Evolutionary conservation across 1,140 invertebrate genomes (phyloP).

Genomic region (Stegodyphus mimosarum): DNA sequence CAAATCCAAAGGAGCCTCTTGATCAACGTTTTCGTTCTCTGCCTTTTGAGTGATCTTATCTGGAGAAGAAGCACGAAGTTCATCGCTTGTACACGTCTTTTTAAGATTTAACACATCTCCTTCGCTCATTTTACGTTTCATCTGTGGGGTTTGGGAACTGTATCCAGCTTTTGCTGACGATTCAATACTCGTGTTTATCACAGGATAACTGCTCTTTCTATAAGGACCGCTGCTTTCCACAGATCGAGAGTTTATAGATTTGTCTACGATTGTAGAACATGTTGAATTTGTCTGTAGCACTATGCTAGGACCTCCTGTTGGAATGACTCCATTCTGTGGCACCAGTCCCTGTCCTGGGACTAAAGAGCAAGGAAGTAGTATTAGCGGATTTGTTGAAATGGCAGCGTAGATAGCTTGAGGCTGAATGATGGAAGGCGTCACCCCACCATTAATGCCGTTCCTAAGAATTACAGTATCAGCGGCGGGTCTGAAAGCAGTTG

Average conservation of each 20-base stretch:
- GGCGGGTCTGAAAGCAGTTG: constrained; percentile 68
- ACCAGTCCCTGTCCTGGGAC: constrained; percentile 73
- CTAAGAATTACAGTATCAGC: constrained; percentile 24
- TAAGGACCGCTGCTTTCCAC: constrained; percentile 15
- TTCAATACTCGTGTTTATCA: constrained; percentile 8
- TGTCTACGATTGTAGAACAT: constrained; percentile 41
- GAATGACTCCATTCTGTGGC: constrained; percentile 74
- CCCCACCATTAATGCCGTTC: neutral
- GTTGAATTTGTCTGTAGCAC: constrained; percentile 50
- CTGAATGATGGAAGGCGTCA: constrained; percentile 25
- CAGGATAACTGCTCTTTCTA: constrained; percentile 42
- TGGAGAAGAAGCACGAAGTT: neutral
- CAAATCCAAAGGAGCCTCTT: constrained; percentile 37
- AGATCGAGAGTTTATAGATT: neutral
- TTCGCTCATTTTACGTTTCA: constrained; percentile 46
- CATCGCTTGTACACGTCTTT: constrained; percentile 4
- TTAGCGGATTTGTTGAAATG: constrained; percentile 88
- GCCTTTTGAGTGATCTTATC: neutral
- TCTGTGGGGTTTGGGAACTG: neutral
- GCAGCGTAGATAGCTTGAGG: constrained; percentile 70
- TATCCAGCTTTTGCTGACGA: neutral
- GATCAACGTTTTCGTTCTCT: neutral
- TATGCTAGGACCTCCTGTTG: constrained; percentile 31
- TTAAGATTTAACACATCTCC: constrained; percentile 44
- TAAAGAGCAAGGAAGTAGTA: constrained; percentile 85